Conservation (phyloP, 2,797 vertebrate genomes). For the Botia kubotai region DNA sequence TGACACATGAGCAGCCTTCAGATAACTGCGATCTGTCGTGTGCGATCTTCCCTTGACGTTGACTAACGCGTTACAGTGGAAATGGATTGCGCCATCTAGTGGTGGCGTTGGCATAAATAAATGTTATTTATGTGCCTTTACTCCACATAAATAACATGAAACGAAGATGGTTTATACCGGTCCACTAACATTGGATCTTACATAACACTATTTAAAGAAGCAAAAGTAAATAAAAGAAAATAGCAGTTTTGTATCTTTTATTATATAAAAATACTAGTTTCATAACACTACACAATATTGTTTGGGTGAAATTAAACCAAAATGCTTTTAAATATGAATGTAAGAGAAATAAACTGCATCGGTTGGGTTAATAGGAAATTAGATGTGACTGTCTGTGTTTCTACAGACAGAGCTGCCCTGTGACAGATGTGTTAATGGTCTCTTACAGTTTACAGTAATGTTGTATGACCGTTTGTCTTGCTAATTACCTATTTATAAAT, state of each 20-base stretch:
- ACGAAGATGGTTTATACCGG: background rate
- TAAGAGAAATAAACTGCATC: too few relatives aligned
- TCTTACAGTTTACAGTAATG: background rate
- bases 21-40: background rate
- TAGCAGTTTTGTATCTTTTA: background rate
- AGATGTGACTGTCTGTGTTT: background rate
- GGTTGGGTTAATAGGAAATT: background rate
- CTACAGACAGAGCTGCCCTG: background rate
- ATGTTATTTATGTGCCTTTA: too few relatives aligned
- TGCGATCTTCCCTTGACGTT: background rate
- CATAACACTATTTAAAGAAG: background rate
- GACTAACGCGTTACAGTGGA: background rate
- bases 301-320: background rate
- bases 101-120: background rate
- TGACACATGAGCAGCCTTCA: constrained; percentile 22
- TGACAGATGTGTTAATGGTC: background rate
- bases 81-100: constrained; percentile 44
- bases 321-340: background rate
- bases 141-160: background rate
- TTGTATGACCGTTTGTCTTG: background rate
- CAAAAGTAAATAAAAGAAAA: background rate
- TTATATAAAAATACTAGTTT: too few relatives aligned
- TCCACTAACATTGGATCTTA: background rate
- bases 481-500: background rate
- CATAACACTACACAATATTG: background rate